phyloP scores from a whole-genome alignment of 2,113 vertebrate genomes.

The Rousettus leschenaultii region DNA sequence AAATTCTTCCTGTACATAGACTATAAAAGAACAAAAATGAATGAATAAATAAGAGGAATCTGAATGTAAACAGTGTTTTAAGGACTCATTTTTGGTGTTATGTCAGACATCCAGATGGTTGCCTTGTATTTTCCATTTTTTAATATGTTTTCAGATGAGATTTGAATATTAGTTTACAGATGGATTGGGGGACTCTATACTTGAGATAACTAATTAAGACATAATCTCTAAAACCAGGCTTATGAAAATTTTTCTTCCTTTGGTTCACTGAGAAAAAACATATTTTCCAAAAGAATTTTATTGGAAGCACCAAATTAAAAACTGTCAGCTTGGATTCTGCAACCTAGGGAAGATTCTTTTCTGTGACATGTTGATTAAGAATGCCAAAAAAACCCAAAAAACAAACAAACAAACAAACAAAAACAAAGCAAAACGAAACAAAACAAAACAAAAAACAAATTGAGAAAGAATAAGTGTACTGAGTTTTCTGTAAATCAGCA shows the following conservation, averaged over 20 bases:
- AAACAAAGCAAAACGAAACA: neutral
- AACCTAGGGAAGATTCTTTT: constrained; percentile 1
- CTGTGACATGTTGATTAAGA: constrained; percentile 6
- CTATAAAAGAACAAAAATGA: constrained; percentile 2
- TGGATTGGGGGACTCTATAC: constrained; percentile 10
- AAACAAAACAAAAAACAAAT: constrained; percentile 13
- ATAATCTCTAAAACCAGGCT: constrained; percentile 59
- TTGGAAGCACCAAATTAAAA: constrained; percentile 48
- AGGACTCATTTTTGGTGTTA: constrained; percentile 17
- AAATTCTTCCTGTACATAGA: neutral
- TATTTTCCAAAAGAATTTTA: constrained; percentile 58
- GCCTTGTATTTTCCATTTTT: constrained; percentile 51
- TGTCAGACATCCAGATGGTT: constrained; percentile 47
- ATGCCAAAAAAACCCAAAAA: neutral
- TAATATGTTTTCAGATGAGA: constrained; percentile 50
- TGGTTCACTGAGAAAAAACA: constrained; percentile 39
- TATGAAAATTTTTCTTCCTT: constrained; percentile 58
- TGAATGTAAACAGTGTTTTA: neutral
- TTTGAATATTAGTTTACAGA: constrained; percentile 63
- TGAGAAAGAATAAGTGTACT: neutral
- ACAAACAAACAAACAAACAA: too few species aligned
- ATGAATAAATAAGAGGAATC: constrained; percentile 10
- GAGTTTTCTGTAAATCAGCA: constrained; percentile 7
- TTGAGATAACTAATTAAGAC: constrained; percentile 63
- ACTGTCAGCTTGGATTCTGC: constrained; percentile 38